phyloP scores from a whole-genome alignment of 2,888 invertebrate species.

The Drosophila paranaensis region DNA sequence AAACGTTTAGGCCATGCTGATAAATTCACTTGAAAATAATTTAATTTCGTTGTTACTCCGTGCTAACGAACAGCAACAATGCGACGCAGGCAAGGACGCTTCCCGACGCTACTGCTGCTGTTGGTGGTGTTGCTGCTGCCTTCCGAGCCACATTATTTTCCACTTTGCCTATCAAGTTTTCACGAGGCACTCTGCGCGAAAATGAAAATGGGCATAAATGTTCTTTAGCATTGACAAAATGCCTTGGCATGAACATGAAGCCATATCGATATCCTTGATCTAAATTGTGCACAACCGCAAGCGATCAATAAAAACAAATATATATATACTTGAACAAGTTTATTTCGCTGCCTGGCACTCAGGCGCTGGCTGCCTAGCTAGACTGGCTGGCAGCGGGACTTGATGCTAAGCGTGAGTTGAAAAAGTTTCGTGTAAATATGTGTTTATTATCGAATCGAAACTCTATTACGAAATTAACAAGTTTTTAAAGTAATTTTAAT shows the following conservation, averaged over 20 bases:
- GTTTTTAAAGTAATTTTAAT: slow-evolving; percentile 72
- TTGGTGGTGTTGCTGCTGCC: slow-evolving; percentile 17
- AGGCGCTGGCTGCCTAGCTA: slow-evolving; percentile 9
- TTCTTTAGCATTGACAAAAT: slow-evolving; percentile 76
- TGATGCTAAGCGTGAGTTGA: background rate
- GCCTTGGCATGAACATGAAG: slow-evolving; percentile 72
- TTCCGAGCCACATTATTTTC: slow-evolving; percentile 74
- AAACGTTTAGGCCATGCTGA: slow-evolving; percentile 61
- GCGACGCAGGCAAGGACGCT: slow-evolving; percentile 4
- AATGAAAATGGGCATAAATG: slow-evolving; percentile 76
- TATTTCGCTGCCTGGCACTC: slow-evolving; percentile 45
- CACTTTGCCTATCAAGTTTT: slow-evolving; percentile 73
- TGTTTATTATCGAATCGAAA: slow-evolving; percentile 29
- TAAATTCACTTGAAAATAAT: slow-evolving; percentile 76
- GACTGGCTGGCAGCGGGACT: slow-evolving; percentile 8
- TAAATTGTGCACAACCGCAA: slow-evolving; percentile 82
- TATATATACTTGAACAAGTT: slow-evolving; percentile 58
- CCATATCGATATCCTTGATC: slow-evolving; percentile 81
- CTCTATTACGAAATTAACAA: slow-evolving; percentile 66
- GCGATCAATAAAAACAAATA: slow-evolving; percentile 75
- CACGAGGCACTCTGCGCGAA: slow-evolving; percentile 42
- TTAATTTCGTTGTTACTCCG: slow-evolving; percentile 68
- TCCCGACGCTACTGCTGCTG: background rate
- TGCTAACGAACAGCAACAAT: slow-evolving; percentile 38
- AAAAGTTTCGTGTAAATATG: slow-evolving; percentile 33